Evolutionary conservation across 2,797 vertebrate species (phyloP).

Genomic region (Leptatherina wallacei): DNA sequence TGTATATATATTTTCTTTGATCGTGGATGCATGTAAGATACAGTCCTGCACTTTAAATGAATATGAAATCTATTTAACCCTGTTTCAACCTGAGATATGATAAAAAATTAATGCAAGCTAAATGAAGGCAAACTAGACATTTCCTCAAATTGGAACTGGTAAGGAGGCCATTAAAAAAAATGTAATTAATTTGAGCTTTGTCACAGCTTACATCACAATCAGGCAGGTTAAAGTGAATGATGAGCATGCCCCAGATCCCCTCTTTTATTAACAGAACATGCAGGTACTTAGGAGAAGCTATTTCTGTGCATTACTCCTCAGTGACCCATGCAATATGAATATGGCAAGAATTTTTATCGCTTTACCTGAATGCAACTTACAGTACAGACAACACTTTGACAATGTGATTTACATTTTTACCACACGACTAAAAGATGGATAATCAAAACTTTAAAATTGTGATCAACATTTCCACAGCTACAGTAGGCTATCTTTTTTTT

Average conservation of each 20-base stretch:
- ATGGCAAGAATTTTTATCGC: not conserved
- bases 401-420: not conserved
- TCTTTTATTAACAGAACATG: not conserved
- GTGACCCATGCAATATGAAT: not conserved
- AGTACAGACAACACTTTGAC: not conserved
- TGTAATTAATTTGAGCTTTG: not conserved
- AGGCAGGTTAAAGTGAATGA: not conserved
- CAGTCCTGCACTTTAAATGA: not conserved
- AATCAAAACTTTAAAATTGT: conserved; percentile 14
- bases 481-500: not conserved
- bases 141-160: not conserved
- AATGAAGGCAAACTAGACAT: conserved; percentile 19
- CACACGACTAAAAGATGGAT: not conserved
- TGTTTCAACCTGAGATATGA: conserved; percentile 18
- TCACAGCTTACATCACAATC: conserved; percentile 18
- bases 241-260: not conserved
- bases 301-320: not conserved
- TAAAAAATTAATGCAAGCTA: conserved; percentile 24
- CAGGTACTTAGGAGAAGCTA: not conserved
- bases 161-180: conserved; percentile 4
- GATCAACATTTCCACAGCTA: conserved; percentile 50
- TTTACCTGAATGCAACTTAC: not conserved
- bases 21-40: not conserved
- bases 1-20: conserved; percentile 12
- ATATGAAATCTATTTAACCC: conserved; percentile 5